Conservation (phyloP, 2,797 vertebrate species). For the Ceyx erithaca region DNA sequence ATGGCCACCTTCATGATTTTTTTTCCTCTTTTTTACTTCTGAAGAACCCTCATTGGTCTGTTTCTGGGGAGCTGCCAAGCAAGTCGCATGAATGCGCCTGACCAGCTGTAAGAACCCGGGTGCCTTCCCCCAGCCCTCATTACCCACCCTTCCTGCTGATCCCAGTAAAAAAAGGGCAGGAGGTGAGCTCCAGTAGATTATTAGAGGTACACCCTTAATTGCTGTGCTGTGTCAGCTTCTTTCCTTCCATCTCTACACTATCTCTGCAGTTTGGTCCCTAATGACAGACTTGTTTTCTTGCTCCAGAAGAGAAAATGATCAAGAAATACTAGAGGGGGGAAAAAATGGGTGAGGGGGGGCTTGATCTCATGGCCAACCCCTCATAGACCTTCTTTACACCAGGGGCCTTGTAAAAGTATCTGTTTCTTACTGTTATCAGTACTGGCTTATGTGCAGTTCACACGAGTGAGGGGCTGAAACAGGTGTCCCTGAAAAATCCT, state of each 20-base stretch:
- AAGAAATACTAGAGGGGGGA: not conserved
- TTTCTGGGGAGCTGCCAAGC: constrained; percentile 24
- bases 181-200: not conserved
- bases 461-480: not conserved
- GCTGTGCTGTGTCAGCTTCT: not conserved
- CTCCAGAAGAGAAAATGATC: not conserved
- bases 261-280: not conserved
- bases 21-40: not conserved
- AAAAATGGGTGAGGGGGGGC: fast-evolving
- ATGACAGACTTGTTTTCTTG: not conserved
- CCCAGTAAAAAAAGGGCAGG: constrained; percentile 29
- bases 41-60: not conserved
- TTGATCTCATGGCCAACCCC: not conserved
- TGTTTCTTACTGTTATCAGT: not conserved
- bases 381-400: not conserved
- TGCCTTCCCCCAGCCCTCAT: constrained; percentile 26
- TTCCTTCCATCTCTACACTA: not conserved
- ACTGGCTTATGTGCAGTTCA: not conserved
- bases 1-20: not conserved
- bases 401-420: not conserved
- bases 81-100: not conserved
- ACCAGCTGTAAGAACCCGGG: not conserved
- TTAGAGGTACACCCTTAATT: not conserved
- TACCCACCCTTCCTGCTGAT: not conserved
- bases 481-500: not conserved